phyloP scores from a whole-genome alignment of 2,113 vertebrate genomes.

The Hypanus sabinus region DNA sequence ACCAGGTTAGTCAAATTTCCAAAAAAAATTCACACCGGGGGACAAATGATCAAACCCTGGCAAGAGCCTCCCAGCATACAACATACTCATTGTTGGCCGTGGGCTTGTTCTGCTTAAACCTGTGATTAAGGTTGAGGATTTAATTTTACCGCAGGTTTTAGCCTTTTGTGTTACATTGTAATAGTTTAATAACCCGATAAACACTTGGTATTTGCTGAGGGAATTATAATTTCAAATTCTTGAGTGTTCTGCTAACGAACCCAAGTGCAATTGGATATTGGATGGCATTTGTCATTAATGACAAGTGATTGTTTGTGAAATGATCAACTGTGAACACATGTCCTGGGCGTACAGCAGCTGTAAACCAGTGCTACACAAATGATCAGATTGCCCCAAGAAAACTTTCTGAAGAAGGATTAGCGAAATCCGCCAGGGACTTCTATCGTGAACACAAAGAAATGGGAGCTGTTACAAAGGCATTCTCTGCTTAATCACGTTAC shows the following conservation, averaged over 20 bases:
- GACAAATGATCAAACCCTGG: not conserved
- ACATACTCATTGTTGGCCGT: not conserved
- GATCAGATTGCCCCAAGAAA: slow-evolving; percentile 51
- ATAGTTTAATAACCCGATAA: not conserved
- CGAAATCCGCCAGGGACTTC: slow-evolving; percentile 47
- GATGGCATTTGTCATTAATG: slow-evolving; percentile 49
- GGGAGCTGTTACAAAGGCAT: slow-evolving; percentile 46
- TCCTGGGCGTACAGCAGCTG: slow-evolving; percentile 51
- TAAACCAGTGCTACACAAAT: slow-evolving; percentile 45
- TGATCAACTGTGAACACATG: slow-evolving; percentile 48
- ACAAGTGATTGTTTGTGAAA: slow-evolving; percentile 56
- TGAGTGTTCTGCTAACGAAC: not conserved
- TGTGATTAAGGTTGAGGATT: not conserved
- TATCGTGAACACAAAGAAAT: slow-evolving; percentile 47
- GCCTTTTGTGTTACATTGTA: not conserved
- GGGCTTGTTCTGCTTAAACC: not conserved
- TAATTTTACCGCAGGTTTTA: not conserved
- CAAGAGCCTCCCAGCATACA: not conserved
- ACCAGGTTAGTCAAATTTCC: not conserved
- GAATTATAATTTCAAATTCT: not conserved
- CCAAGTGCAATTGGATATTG: not conserved
- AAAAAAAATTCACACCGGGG: not conserved
- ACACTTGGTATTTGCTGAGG: not conserved
- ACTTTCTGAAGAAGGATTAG: slow-evolving; percentile 57
- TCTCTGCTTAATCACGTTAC: slow-evolving; percentile 43